Conservation (phyloP, 2,797 vertebrate genomes). For the Moxostoma hubbsi region DNA sequence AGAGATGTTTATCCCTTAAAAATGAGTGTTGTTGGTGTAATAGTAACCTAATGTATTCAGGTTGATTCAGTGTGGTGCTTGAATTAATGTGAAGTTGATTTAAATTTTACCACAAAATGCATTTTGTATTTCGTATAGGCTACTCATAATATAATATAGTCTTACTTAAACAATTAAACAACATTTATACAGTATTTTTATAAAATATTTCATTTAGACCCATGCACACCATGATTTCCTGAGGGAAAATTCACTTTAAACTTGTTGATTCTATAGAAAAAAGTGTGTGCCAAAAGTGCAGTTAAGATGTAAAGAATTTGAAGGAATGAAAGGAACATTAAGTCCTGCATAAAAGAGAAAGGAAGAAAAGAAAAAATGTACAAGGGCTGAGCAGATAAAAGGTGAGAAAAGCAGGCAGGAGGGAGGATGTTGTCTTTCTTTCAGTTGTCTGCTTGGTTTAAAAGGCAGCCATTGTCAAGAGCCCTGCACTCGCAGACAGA, state of each 20-base stretch:
- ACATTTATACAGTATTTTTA: no score
- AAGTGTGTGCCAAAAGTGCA: conserved; percentile 20
- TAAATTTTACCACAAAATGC: no score
- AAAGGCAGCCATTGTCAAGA: conserved; percentile 69
- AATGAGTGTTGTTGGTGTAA: no score
- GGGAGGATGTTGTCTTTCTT: conserved; percentile 44
- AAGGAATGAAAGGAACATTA: conserved; percentile 58
- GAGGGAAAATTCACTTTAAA: not conserved
- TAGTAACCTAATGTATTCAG: no score
- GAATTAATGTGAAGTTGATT: no score
- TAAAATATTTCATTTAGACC: not conserved
- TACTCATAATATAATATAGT: no score
- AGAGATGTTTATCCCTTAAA: no score
- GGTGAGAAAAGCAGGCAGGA: conserved; percentile 49
- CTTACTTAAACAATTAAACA: no score
- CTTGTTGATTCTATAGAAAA: not conserved
- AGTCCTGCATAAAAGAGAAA: conserved; percentile 37
- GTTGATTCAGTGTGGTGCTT: no score
- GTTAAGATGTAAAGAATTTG: conserved; percentile 62
- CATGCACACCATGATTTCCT: not conserved
- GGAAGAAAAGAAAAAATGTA: conserved; percentile 31
- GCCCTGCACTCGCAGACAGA: conserved; percentile 68
- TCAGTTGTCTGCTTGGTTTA: conserved; percentile 77
- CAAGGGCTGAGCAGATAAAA: conserved; percentile 51
- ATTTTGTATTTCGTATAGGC: no score